A percentile compares a stretch with the other conserved stretches of the same genome.
Evolutionary conservation across 2,113 vertebrate species (phyloP).

Genomic region (Anarhynchus alexandrinus): DNA sequence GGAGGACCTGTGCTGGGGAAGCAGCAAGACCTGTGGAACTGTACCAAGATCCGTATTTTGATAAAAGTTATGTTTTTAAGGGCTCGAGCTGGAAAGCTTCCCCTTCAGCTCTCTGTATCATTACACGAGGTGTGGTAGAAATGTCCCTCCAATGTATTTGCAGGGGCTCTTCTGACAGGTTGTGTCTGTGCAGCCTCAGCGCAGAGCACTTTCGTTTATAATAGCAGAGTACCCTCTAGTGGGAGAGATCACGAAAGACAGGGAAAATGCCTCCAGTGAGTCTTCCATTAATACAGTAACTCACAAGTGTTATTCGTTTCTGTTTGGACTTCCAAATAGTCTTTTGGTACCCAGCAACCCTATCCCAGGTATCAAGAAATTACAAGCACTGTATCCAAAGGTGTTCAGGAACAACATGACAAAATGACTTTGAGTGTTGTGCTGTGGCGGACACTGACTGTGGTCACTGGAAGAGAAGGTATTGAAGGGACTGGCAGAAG

Average conservation of each 20-base stretch:
- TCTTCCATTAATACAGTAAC: background rate
- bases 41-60: rapidly evolving
- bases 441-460: rapidly evolving
- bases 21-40: background rate
- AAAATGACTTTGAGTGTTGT: background rate
- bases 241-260: background rate
- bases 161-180: background rate
- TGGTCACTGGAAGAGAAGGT: background rate
- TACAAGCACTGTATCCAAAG: background rate
- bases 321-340: background rate
- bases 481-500: background rate
- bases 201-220: background rate
- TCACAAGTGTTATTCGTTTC: background rate
- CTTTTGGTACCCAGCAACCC: background rate
- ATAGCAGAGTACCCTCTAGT: background rate
- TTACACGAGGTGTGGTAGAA: rapidly evolving
- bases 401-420: background rate
- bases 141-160: background rate
- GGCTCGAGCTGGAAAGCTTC: background rate
- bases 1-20: background rate
- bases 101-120: background rate
- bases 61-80: background rate
- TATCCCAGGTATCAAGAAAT: background rate
- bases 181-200: rapidly evolving
- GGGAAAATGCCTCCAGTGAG: background rate